Base-by-base conservation (phyloP, 2,888 invertebrate genomes). In the Napeogenes inachia region DNA sequence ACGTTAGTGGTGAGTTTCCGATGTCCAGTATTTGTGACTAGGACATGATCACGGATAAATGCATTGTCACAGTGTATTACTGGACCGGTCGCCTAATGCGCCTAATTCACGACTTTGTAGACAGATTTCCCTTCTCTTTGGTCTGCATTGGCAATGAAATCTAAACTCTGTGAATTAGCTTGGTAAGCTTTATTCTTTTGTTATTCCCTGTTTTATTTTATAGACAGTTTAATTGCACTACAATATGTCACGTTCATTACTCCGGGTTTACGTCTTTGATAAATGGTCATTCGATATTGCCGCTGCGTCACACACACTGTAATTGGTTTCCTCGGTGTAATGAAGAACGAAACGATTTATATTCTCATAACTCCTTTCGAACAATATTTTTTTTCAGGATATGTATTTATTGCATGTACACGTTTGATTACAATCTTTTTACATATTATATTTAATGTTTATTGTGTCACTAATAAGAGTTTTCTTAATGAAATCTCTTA, bases 51-150 rank as follows among this genome's bases (percentile, higher is more conserved):
- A 83, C 71, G 81, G 83, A 80, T 85, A 85, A 86, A 85, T 81
- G 84, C 85, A 83, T 82, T 83, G 84, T 85, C 87, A 82, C 84
- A 85, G 82, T 85, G 86, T 84, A 87, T 85, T 85, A 86, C 81
- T 78, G 76, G 79, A 77, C 79, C 75, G 77, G 82, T 79, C 77
- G 80, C 79, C 81, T 87, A 89, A 89, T 88, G 84, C 84, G 83
- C 77, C 86, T 85, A 87, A 87, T 87, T 87, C 87, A 87, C 86
- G 87, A 85, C 84, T 85, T 77, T 84, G 84, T 84, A 84, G 81
- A 84, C 84, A 83, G 78, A 73, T 76, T 77, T 78, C 64, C 60
- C 56, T 64, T 55, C 59, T 54, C 59, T 56, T 61, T 62, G 56
- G 54, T 6, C 35, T 60, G 56, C 45, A 61, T 59, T 64, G 59